Percentiles rank a stretch among this genome's conserved stretches.
Conservation (phyloP, 2,888 invertebrate species). For the Entomobrya multifasciata region DNA sequence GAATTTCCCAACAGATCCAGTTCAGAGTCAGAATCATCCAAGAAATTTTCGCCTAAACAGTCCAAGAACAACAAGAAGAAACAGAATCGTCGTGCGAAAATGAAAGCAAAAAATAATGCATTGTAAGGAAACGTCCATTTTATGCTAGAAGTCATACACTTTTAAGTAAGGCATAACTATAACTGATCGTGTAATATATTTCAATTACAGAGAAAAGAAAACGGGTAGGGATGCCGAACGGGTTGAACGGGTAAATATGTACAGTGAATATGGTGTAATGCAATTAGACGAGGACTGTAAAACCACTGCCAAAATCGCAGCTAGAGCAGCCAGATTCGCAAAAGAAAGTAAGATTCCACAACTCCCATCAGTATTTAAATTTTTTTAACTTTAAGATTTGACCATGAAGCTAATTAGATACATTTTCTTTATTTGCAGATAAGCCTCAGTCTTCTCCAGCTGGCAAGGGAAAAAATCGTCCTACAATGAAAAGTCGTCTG, state of each 20-base stretch:
- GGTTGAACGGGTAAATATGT: constrained; percentile 74
- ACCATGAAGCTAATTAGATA: not conserved
- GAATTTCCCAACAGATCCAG: constrained; percentile 72
- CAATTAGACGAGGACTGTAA: constrained; percentile 78
- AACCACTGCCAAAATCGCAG: constrained; percentile 88
- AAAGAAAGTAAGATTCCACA: constrained; percentile 81
- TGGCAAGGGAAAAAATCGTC: constrained; percentile 62
- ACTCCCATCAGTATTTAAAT: no score
- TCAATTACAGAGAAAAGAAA: constrained; percentile 72
- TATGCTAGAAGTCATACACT: no score
- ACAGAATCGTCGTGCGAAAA: constrained; percentile 61
- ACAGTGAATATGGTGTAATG: constrained; percentile 78
- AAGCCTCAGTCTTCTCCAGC: constrained; percentile 31
- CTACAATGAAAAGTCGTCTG: constrained; percentile 78
- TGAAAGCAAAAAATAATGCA: constrained; percentile 40
- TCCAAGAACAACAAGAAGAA: constrained; percentile 61
- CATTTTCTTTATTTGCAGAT: constrained; percentile 30
- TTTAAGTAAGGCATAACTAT: not conserved
- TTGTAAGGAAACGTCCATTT: constrained; percentile 27
- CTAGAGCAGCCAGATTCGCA: constrained; percentile 94
- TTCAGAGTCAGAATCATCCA: constrained; percentile 65
- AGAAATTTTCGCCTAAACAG: constrained; percentile 60
- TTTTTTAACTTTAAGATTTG: no score
- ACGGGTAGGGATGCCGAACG: constrained; percentile 52
- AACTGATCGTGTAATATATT: not conserved